Conservation (phyloP, 1,140 invertebrate species). For the Vanessa atalanta region DNA sequence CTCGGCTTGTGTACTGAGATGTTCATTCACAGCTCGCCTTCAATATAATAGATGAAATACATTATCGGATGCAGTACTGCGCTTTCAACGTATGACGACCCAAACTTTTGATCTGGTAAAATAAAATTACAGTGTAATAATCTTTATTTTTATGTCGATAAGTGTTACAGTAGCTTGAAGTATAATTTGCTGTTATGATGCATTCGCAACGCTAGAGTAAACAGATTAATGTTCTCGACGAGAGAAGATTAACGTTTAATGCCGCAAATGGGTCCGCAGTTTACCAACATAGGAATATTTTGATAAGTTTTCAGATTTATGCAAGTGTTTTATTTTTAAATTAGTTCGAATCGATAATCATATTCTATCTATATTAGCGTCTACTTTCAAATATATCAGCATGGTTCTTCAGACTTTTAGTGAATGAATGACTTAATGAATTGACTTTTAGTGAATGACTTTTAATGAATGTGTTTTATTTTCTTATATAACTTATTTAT, state of each 20-base stretch:
- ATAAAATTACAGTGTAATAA: neutral
- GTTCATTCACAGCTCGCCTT: constrained; percentile 17
- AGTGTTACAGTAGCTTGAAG: neutral
- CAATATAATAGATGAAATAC: constrained; percentile 14
- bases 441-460: too few relatives aligned
- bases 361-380: too few relatives aligned
- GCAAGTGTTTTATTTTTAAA: too few relatives aligned
- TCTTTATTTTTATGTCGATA: neutral
- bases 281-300: neutral
- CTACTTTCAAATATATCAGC: too few relatives aligned
- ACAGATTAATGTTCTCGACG: constrained; percentile 5
- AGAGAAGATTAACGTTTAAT: constrained; percentile 4
- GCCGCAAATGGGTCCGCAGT: constrained; percentile 3
- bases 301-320: neutral
- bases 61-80: constrained; percentile 11
- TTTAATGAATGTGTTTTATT: too few relatives aligned
- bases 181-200: neutral
- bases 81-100: constrained; percentile 3
- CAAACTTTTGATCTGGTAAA: neutral
- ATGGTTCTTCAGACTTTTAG: too few relatives aligned
- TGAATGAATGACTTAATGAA: too few relatives aligned
- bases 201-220: neutral
- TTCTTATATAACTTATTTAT: too few relatives aligned
- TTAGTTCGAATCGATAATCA: too few relatives aligned
- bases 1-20: constrained; percentile 9